A percentile compares a stretch with the other conserved stretches of the same genome.
phyloP scores from a whole-genome alignment of 2,113 vertebrate genomes.

The Eurypyga helias region DNA sequence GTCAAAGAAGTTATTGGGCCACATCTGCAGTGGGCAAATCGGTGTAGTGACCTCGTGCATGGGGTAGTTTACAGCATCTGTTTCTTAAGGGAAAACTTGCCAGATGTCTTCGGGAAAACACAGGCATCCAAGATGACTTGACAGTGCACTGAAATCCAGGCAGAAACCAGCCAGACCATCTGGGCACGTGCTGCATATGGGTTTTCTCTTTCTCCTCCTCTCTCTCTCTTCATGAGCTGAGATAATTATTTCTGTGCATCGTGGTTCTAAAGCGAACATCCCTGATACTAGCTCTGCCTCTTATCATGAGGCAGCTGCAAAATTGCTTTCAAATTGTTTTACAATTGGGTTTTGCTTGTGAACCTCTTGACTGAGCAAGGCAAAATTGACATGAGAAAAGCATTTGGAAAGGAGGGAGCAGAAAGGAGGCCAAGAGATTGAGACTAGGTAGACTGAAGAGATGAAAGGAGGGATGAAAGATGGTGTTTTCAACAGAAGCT shows the following conservation, averaged over 20 bases:
- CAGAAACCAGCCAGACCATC: background rate
- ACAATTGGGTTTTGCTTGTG: background rate
- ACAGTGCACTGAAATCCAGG: background rate
- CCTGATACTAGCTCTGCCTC: background rate
- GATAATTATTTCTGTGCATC: background rate
- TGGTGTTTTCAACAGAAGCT: background rate
- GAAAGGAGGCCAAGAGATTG: background rate
- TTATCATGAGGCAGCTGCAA: background rate
- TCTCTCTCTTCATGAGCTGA: background rate
- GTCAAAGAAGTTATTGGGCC: background rate
- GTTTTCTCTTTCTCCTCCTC: background rate
- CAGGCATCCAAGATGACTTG: background rate
- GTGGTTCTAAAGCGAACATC: background rate
- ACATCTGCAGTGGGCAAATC: background rate
- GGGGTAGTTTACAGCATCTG: background rate
- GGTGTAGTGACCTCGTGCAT: background rate
- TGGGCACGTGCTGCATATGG: background rate
- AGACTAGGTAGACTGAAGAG: background rate
- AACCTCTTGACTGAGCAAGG: background rate
- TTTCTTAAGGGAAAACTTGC: background rate
- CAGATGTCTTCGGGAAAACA: background rate
- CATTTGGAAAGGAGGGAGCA: background rate
- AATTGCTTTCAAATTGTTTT: slow-evolving; percentile 42
- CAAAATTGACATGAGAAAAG: background rate
- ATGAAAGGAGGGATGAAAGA: background rate